phyloP scores from a whole-genome alignment of 2,113 vertebrate species.

The Pandion haliaetus region DNA sequence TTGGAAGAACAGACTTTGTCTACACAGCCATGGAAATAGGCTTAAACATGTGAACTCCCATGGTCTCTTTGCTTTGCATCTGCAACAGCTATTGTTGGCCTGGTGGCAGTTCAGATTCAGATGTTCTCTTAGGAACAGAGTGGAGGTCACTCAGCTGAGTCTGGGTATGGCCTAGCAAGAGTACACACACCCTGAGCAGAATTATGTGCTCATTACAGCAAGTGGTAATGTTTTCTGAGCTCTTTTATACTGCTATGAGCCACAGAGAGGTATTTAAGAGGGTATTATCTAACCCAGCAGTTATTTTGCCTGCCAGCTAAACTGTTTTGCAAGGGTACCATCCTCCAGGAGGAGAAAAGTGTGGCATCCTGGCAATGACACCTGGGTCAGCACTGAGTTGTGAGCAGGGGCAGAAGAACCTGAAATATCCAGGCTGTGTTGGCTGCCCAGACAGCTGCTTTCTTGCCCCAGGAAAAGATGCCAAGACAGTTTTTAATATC shows the following conservation, averaged over 20 bases:
- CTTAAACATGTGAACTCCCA: background rate
- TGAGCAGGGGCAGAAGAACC: background rate
- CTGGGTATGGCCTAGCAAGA: background rate
- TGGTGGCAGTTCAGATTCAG: background rate
- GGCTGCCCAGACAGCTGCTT: background rate
- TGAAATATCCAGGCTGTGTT: background rate
- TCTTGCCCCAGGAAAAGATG: background rate
- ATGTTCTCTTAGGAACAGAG: background rate
- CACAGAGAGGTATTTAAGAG: background rate
- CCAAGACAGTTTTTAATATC: background rate
- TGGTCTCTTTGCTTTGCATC: background rate
- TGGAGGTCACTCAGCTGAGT: background rate
- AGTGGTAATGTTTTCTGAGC: background rate
- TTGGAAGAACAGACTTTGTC: background rate
- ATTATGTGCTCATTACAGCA: fast-evolving
- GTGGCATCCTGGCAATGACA: background rate
- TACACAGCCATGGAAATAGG: background rate
- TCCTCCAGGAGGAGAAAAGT: background rate
- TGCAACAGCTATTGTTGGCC: background rate
- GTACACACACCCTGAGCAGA: background rate
- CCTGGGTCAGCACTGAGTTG: background rate
- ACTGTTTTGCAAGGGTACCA: background rate
- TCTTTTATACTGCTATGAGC: background rate
- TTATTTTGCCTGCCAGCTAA: background rate
- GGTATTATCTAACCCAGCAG: background rate